phyloP scores from a whole-genome alignment of 2,797 vertebrate genomes.

The Rhyacichthys aspro region DNA sequence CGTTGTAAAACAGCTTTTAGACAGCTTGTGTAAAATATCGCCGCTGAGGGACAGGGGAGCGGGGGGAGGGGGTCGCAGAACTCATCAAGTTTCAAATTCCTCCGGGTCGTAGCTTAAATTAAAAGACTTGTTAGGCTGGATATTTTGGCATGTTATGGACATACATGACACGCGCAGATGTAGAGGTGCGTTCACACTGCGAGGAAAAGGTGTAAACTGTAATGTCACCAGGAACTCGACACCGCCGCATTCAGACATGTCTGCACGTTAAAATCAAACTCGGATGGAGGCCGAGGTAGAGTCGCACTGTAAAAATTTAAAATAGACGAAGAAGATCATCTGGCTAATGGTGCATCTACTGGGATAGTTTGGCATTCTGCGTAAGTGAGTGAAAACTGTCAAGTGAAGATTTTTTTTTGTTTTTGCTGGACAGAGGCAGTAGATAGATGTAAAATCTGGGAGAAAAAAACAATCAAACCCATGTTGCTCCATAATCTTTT shows the following conservation, averaged over 20 bases:
- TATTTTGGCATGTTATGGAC: constrained; percentile 24
- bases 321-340: constrained; percentile 33
- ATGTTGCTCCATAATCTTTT: too few species aligned
- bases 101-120: constrained; percentile 42
- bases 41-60: constrained; percentile 1
- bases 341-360: background rate
- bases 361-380: background rate
- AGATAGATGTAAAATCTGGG: too few species aligned
- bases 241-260: constrained; percentile 35
- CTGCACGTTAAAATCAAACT: constrained; percentile 41
- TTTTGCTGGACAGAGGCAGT: too few species aligned
- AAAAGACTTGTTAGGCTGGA: constrained; percentile 53
- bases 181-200: constrained; percentile 1
- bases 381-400: background rate
- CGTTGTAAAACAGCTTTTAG: constrained; percentile 1
- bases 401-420: background rate
- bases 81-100: constrained; percentile 62
- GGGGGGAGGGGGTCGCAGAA: constrained; percentile 21
- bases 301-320: constrained; percentile 35
- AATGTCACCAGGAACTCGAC: constrained; percentile 40
- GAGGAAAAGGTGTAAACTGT: constrained; percentile 12
- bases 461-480: too few species aligned
- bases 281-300: constrained; percentile 22
- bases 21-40: constrained; percentile 16
- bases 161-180: constrained; percentile 25